phyloP scores from a whole-genome alignment of 2,888 invertebrate species.

The Caenorhabditis zanzibari region DNA sequence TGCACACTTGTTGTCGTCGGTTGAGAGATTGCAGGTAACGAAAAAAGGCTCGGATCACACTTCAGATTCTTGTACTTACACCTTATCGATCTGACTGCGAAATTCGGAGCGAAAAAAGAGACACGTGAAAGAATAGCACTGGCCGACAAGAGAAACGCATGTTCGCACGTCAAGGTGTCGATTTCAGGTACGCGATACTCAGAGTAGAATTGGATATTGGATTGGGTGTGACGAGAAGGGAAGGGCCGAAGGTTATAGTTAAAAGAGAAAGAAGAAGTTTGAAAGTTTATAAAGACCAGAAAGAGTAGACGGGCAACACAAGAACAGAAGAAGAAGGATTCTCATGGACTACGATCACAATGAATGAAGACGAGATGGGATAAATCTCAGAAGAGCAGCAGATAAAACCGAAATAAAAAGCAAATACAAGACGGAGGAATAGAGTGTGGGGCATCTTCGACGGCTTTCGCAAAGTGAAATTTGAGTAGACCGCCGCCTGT shows the following conservation, averaged over 20 bases:
- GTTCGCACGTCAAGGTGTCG: conserved; percentile 62
- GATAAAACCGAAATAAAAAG: conserved; percentile 61
- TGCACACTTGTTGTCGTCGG: conserved; percentile 57
- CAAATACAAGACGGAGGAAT: conserved; percentile 47
- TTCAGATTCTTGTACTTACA: conserved; percentile 60
- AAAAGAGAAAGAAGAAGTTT: background rate
- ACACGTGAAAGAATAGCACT: background rate
- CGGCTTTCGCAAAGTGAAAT: conserved; percentile 61
- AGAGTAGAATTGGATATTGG: conserved; percentile 58
- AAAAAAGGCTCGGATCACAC: conserved; percentile 45
- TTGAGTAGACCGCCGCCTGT: conserved; percentile 42
- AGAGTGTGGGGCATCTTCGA: conserved; percentile 29
- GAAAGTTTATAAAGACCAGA: conserved; percentile 32
- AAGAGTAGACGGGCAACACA: background rate
- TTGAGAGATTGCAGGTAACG: conserved; percentile 21
- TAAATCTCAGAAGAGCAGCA: conserved; percentile 45
- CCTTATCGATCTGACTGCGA: conserved; percentile 28
- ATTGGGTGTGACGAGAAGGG: conserved; percentile 21
- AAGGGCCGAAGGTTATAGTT: conserved; percentile 33
- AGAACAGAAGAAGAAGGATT: conserved; percentile 24
- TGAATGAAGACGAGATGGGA: conserved; percentile 38
- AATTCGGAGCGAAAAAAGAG: background rate
- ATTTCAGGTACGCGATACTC: conserved; percentile 52
- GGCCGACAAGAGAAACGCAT: conserved; percentile 30
- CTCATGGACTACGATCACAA: conserved; percentile 54